Conservation (phyloP, 2,113 vertebrate genomes). For the Mellivora capensis region DNA sequence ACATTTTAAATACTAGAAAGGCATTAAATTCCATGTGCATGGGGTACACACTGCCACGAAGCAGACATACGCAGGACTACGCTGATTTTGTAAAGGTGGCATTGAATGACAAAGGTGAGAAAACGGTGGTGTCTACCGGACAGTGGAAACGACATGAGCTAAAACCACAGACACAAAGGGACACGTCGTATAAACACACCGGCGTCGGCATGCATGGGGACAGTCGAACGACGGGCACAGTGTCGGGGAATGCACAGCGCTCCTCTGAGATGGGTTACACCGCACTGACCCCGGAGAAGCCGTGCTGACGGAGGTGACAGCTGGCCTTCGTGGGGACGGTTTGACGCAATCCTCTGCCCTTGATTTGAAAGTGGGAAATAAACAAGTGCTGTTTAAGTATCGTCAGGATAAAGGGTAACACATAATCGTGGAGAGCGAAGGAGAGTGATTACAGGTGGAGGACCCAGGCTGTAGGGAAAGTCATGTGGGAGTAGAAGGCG, state of each 20-base stretch:
- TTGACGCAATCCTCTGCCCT: neutral
- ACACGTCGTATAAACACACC: neutral
- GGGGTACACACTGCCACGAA: neutral
- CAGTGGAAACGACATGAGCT: neutral
- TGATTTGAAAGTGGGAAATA: neutral
- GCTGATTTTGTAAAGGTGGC: neutral
- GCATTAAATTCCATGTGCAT: neutral
- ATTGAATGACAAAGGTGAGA: neutral
- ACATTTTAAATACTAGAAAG: neutral
- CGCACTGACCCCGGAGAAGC: fast-evolving
- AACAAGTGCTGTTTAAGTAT: fast-evolving
- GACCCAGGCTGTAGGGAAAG: neutral
- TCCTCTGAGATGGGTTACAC: neutral
- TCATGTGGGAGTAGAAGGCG: neutral
- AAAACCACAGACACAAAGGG: neutral
- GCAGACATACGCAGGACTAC: neutral
- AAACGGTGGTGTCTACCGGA: neutral
- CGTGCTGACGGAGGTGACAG: neutral
- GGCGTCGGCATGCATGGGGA: neutral
- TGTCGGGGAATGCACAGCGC: fast-evolving
- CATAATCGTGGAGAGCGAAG: too few relatives aligned
- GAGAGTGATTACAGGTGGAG: fast-evolving
- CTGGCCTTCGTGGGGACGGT: neutral
- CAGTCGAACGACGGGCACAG: fast-evolving
- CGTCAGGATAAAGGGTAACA: neutral